These are phyloP conservation scores for Melospiza melodia DNA, from an alignment of 2,113 vertebrate species.

Conservation along the genomic window DNA sequence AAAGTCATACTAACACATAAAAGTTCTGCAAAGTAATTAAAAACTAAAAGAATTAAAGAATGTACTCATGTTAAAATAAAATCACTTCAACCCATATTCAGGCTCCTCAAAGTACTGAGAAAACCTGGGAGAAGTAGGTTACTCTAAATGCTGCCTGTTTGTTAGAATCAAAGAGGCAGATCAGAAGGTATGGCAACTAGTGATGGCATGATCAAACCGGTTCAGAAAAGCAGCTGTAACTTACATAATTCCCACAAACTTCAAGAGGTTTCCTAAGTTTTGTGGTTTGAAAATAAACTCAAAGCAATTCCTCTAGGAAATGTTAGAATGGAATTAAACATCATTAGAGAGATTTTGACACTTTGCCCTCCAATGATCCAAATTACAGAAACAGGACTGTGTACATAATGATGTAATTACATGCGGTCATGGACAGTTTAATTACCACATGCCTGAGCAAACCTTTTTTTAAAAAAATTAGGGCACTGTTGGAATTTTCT, in stretches of 20 bases:
- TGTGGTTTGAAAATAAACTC: slow-evolving; percentile 24
- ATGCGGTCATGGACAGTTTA: slow-evolving; percentile 78
- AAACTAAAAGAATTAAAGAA: not conserved
- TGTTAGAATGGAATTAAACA: slow-evolving; percentile 69
- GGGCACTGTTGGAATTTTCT: slow-evolving; percentile 18
- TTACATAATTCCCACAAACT: not conserved
- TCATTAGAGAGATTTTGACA: slow-evolving; percentile 73
- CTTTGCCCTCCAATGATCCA: slow-evolving; percentile 71
- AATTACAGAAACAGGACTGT: slow-evolving; percentile 72
- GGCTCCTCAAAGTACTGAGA: not conserved
- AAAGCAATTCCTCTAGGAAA: slow-evolving; percentile 59
- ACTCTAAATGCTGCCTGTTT: not conserved
- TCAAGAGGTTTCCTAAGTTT: not conserved
- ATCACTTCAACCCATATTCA: not conserved
- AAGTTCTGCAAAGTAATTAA: not conserved
- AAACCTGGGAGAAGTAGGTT: not conserved
- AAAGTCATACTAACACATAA: not conserved
- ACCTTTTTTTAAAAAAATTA: not conserved
- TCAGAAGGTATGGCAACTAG: not conserved
- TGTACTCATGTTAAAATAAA: not conserved
- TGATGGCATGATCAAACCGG: not conserved
- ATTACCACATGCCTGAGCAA: slow-evolving; percentile 71
- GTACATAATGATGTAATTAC: slow-evolving; percentile 80
- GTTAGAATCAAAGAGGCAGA: not conserved
- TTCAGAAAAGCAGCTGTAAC: not conserved